phyloP scores from a whole-genome alignment of 2,113 vertebrate genomes.

The Natator depressus region DNA sequence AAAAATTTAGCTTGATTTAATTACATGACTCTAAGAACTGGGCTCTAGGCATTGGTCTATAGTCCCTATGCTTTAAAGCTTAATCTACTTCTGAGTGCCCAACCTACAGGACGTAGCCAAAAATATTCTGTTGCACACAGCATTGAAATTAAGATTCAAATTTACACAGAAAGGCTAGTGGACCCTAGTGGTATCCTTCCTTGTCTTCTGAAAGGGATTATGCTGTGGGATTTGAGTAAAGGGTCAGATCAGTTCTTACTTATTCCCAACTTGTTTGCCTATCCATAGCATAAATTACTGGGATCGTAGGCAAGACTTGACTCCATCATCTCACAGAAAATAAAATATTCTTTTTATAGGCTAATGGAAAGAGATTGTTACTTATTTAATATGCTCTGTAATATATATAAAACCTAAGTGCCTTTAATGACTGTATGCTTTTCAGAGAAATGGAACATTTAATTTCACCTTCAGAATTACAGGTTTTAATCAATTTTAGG shows the following conservation, averaged over 20 bases:
- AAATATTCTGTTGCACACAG: neutral
- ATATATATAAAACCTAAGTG: neutral
- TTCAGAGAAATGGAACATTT: neutral
- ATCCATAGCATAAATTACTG: neutral
- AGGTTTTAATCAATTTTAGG: neutral
- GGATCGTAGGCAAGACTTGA: neutral
- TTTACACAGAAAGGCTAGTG: neutral
- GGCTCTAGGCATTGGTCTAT: neutral
- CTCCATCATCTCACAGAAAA: neutral
- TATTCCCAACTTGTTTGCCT: neutral
- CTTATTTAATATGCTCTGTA: neutral
- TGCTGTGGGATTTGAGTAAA: neutral
- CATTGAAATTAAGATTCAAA: neutral
- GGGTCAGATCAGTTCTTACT: neutral
- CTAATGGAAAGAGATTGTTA: neutral
- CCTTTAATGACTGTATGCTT: neutral
- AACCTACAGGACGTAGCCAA: neutral
- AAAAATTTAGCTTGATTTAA: neutral
- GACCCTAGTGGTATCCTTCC: neutral
- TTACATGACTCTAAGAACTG: neutral
- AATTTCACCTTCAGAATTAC: neutral
- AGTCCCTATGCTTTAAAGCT: neutral
- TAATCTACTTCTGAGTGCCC: constrained; percentile 16
- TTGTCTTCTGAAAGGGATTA: neutral
- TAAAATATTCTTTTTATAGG: neutral